These are phyloP conservation scores for Lerista edwardsae DNA, from an alignment of 2,797 vertebrate genomes.

Conservation along the genomic window DNA sequence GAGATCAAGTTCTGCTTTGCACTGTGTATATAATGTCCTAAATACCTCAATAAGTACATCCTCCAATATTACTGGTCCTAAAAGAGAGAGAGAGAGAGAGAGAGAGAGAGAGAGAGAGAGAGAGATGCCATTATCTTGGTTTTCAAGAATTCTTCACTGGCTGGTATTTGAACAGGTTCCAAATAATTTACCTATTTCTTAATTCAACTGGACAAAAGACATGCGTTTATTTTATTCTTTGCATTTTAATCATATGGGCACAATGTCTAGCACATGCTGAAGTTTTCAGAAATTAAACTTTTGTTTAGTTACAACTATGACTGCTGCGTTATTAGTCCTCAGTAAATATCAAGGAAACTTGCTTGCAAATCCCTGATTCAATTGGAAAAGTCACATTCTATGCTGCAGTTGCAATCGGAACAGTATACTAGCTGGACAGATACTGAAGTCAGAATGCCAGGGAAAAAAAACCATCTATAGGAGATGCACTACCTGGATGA, in stretches of 20 bases:
- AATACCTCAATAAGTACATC: slow-evolving; percentile 98
- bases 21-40: slow-evolving; percentile 92
- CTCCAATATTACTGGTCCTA: slow-evolving; percentile 96
- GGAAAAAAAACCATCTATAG: no score
- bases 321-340: neutral
- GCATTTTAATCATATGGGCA: neutral
- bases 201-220: neutral
- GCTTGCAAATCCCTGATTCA: neutral
- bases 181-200: neutral
- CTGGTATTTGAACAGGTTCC: neutral
- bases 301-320: neutral
- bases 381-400: neutral
- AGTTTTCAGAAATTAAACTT: neutral
- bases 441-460: neutral
- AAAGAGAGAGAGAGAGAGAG: slow-evolving; percentile 49
- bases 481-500: neutral
- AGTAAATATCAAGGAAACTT: neutral
- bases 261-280: neutral
- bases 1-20: slow-evolving; percentile 92
- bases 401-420: neutral
- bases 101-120: slow-evolving; percentile 45
- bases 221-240: neutral
- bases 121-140: slow-evolving; percentile 22
- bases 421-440: no score
- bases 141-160: neutral